phyloP scores from a whole-genome alignment of 2,888 invertebrate species.

The Octonoba sinensis region DNA sequence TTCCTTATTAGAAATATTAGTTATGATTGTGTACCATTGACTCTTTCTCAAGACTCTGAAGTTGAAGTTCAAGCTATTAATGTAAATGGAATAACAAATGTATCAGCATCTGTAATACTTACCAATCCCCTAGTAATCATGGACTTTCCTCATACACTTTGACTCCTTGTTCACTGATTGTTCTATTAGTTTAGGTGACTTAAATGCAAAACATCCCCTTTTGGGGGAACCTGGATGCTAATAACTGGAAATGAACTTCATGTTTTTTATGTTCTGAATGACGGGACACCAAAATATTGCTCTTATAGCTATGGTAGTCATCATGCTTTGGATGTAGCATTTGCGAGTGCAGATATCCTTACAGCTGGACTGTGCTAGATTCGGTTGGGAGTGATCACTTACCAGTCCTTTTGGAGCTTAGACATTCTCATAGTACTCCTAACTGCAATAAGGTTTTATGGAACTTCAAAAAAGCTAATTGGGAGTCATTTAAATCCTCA shows the following conservation, averaged over 20 bases:
- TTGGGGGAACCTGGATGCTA: not conserved
- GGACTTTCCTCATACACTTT: not conserved
- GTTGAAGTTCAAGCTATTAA: not conserved
- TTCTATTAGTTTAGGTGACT: not conserved
- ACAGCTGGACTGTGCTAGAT: not conserved
- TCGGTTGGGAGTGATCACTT: not conserved
- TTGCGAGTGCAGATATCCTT: not conserved
- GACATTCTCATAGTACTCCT: not conserved
- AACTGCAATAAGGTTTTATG: not conserved
- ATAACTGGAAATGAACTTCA: not conserved
- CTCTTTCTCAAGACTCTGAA: slow-evolving; percentile 2
- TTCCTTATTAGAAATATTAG: not conserved
- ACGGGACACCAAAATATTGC: slow-evolving; percentile 4
- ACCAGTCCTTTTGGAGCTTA: not conserved
- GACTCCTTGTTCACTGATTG: not conserved
- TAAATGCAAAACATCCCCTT: not conserved
- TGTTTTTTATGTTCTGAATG: not conserved
- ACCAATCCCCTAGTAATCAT: not conserved
- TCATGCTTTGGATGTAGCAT: not conserved
- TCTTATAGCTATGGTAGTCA: not conserved
- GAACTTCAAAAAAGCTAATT: not conserved
- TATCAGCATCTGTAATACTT: not conserved
- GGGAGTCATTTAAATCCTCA: not conserved
- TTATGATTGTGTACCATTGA: not conserved
- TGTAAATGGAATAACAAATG: slow-evolving; percentile 8